Evolutionary conservation across 2,888 invertebrate genomes (phyloP).

Genomic region (Gibbula magus): DNA sequence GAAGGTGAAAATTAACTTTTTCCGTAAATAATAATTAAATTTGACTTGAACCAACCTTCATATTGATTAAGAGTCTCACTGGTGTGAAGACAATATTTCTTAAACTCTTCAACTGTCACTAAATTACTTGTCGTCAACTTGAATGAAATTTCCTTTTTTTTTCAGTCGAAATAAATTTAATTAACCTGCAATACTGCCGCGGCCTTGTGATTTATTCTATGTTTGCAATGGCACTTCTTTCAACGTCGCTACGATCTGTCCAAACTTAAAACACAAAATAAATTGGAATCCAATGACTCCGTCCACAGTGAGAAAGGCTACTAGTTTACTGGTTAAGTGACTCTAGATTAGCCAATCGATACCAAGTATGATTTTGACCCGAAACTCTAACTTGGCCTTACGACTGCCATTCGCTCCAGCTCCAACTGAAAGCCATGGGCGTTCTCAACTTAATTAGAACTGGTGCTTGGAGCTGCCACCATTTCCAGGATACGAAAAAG

Average conservation of each 20-base stretch:
- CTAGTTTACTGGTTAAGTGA: neutral
- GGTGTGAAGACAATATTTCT: neutral
- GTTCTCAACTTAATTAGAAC: too few species aligned
- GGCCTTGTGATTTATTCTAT: neutral
- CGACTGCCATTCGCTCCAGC: too few species aligned
- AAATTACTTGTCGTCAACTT: neutral
- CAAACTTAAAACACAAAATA: neutral
- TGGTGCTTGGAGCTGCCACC: too few species aligned
- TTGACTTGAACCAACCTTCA: neutral
- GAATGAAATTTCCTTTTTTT: constrained; percentile 11
- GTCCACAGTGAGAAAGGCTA: too few species aligned
- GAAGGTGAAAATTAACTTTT: constrained; percentile 22
- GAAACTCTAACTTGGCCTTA: too few species aligned
- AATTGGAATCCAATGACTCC: neutral
- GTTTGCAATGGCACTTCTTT: neutral
- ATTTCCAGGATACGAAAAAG: too few species aligned
- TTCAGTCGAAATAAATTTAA: constrained; percentile 9
- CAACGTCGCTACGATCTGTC: neutral
- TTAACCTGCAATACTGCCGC: constrained; percentile 3
- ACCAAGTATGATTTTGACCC: neutral
- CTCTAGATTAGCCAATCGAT: constrained; percentile 4
- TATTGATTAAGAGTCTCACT: neutral
- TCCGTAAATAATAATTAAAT: constrained; percentile 22
- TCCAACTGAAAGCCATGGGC: too few species aligned
- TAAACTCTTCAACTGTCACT: neutral